Conservation (phyloP, 1,140 invertebrate species). For the Caenorhabditis inopinata region DNA sequence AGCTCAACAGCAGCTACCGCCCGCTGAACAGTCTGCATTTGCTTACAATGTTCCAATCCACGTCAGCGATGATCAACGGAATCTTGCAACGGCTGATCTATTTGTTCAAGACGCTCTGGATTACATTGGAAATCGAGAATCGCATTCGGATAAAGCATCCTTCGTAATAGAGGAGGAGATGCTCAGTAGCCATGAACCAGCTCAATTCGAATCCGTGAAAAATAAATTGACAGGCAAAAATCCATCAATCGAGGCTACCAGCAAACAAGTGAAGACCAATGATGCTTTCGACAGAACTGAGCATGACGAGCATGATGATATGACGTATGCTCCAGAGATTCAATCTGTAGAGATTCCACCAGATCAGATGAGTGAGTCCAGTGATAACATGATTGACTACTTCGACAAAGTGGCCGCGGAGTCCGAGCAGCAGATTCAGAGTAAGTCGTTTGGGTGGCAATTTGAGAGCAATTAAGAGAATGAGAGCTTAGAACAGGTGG, state of each 20-base stretch:
- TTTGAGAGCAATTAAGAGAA: too few species aligned
- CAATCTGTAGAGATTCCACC: constrained; percentile 62
- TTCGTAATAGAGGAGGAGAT: constrained; percentile 63
- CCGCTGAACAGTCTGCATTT: neutral
- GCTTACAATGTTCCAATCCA: neutral
- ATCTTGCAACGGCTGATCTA: constrained; percentile 42
- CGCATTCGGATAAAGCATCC: neutral
- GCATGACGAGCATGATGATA: constrained; percentile 58
- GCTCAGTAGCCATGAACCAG: constrained; percentile 43
- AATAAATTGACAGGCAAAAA: neutral
- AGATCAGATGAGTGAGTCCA: constrained; percentile 62
- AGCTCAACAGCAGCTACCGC: neutral
- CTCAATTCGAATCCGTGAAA: neutral
- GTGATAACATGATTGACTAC: constrained; percentile 51
- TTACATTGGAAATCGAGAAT: constrained; percentile 38
- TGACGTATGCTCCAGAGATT: constrained; percentile 63
- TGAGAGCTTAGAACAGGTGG: too few species aligned
- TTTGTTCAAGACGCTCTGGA: constrained; percentile 47
- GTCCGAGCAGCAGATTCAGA: neutral
- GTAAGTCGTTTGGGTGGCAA: neutral
- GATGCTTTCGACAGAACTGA: constrained; percentile 60
- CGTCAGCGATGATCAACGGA: neutral
- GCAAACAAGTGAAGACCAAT: constrained; percentile 52
- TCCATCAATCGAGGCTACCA: constrained; percentile 49
- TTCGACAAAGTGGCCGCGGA: constrained; percentile 43